Evolutionary conservation across 2,888 invertebrate genomes (phyloP), one percentile per base, ranked within the genome.

Genomic region (Isotomurus palustris): DNA sequence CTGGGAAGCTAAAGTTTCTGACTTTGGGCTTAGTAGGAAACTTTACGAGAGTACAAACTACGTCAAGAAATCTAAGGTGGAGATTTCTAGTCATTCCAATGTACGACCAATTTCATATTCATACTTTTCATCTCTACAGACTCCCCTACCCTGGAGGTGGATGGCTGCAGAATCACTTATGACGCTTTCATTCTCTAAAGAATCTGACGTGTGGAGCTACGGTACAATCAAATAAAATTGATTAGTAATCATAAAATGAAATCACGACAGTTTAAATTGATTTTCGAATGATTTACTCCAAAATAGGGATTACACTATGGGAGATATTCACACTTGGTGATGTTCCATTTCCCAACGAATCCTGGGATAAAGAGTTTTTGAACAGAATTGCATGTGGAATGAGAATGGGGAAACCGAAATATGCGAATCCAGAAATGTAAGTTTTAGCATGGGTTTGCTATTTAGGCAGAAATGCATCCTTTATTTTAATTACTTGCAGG

Each of bases 1-100:
- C n/a, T 55, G 45, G 3, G 47, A 49, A 1, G 50, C 50, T 1
- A 63, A 65, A 44, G 60, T 67, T 32, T 61, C 62, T 1, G 65
- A 65, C 38, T 67, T 67, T 57, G 67, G 67, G 3, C 28, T 65
- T 12, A 63, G 64, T 17, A 60, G 62, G 28, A 59, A 65, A 40
- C 43, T 65, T 17, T 67, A 63, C 21, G 61, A 65, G 36, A 57
- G 58, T 47, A 62, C 57, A 2, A 62, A 64, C 32, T 67, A 64
- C 25, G 62, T 63, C 19, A 67, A 67, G 51, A 64, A 64, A 29
- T 54, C 62, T n/a, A 57, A 61, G 58, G 67, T 64, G 36, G 29
- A n/a, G n/a, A n/a, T n/a, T n/a, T n/a, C 5, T 38, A 12, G 36
- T 24, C 22, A 17, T 3, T 12, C 21, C 14, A 14, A 14, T 17